phyloP scores from a whole-genome alignment of 2,888 invertebrate species.

The Parnassius mnemosyne region DNA sequence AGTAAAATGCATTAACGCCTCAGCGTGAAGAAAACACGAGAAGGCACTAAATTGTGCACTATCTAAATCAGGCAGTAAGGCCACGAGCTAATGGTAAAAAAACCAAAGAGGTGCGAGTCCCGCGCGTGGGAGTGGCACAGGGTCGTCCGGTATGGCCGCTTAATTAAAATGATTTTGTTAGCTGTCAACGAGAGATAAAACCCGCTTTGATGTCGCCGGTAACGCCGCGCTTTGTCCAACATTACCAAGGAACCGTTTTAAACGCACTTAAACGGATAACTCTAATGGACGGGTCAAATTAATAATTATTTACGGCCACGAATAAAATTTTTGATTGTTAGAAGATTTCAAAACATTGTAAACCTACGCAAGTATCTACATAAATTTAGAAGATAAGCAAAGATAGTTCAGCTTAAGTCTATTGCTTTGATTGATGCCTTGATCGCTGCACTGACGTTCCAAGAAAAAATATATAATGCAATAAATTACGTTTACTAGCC shows the following conservation, averaged over 20 bases:
- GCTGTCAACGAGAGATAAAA: conserved; percentile 74
- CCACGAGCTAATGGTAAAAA: conserved; percentile 16
- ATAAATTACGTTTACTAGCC: conserved; percentile 18
- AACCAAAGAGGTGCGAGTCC: conserved; percentile 27
- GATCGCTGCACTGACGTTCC: conserved; percentile 11
- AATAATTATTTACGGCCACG: conserved; percentile 16
- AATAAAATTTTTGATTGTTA: conserved; percentile 22
- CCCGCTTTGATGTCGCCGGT: conserved; percentile 62
- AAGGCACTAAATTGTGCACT: conserved; percentile 13
- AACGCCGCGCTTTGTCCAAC: conserved; percentile 5
- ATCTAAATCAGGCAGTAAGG: conserved; percentile 16
- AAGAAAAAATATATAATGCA: conserved; percentile 11
- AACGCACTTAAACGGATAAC: conserved; percentile 9
- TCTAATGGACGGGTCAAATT: conserved; percentile 17
- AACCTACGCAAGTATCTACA: conserved; percentile 18
- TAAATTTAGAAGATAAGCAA: conserved; percentile 10
- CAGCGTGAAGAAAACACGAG: background rate
- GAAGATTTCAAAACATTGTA: conserved; percentile 15
- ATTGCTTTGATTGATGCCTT: background rate
- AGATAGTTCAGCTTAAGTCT: conserved; percentile 10
- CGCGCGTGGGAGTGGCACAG: conserved; percentile 51
- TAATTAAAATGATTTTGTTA: conserved; percentile 80
- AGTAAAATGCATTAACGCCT: background rate
- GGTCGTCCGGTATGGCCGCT: conserved; percentile 41
- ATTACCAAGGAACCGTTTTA: conserved; percentile 3